Percentiles rank a stretch among this genome's conserved stretches.
Conservation (phyloP, 1,140 invertebrate species). For the Platyscapa corneri region DNA sequence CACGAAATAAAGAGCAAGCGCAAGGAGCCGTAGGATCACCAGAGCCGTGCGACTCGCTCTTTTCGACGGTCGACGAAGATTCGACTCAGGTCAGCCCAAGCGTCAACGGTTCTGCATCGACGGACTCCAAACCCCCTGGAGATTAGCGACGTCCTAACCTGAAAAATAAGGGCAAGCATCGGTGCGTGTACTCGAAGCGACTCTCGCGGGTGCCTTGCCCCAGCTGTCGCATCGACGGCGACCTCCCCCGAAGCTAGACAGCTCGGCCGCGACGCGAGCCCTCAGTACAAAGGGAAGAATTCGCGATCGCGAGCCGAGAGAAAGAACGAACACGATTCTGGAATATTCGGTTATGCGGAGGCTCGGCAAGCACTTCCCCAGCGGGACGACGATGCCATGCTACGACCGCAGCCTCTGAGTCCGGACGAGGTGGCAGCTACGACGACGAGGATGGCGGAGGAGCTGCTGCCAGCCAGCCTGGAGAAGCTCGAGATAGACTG, state of each 20-base stretch:
- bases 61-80: no score
- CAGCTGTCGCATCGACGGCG: not conserved
- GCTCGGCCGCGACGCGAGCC: not conserved
- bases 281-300: not conserved
- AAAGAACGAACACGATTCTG: not conserved
- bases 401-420: conserved; percentile 53
- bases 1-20: not conserved
- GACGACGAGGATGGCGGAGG: conserved; percentile 65
- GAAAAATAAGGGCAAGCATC: not conserved
- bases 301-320: not conserved
- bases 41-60: not conserved
- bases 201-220: not conserved
- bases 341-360: conserved; percentile 40
- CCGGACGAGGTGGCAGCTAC: conserved; percentile 42
- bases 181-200: not conserved
- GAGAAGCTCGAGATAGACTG: conserved; percentile 71
- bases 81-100: no score
- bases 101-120: not conserved
- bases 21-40: not conserved
- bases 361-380: conserved; percentile 1
- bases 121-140: not conserved
- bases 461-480: conserved; percentile 66
- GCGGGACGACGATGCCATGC: conserved; percentile 57
- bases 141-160: not conserved
- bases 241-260: not conserved